phyloP scores from a whole-genome alignment of 1,140 invertebrate genomes.

The Drosophila pseudoananassae region DNA sequence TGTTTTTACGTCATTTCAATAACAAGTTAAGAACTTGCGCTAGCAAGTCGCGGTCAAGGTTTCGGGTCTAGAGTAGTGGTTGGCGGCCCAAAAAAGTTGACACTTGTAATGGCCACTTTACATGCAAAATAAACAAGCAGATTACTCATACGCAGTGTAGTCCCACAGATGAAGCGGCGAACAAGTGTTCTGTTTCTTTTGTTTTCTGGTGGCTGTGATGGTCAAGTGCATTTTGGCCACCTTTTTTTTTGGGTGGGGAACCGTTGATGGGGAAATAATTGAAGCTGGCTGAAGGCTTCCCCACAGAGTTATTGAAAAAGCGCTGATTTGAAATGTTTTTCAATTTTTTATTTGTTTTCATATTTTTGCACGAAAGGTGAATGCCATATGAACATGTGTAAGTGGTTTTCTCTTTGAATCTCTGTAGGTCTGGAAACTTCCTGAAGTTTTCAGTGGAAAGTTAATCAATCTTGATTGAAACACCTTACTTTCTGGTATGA shows the following conservation, averaged over 20 bases:
- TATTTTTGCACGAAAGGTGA: constrained; percentile 50
- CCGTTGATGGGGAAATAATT: constrained; percentile 67
- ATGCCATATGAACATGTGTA: constrained; percentile 56
- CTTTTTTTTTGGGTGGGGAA: constrained; percentile 18
- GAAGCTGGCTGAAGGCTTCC: constrained; percentile 46
- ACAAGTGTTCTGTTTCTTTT: constrained; percentile 5
- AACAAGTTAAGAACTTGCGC: constrained; percentile 50
- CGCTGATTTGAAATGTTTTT: constrained; percentile 51
- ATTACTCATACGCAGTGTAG: constrained; percentile 69
- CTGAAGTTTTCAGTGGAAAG: constrained; percentile 26
- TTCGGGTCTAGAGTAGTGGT: constrained; percentile 1
- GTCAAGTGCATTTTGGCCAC: constrained; percentile 35
- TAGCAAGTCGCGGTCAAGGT: constrained; percentile 46
- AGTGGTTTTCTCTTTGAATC: constrained; percentile 1
- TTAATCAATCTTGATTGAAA: no score
- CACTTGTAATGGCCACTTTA: constrained; percentile 69
- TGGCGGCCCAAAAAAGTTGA: constrained; percentile 23
- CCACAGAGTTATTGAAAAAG: constrained; percentile 55
- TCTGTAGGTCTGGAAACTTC: constrained; percentile 39
- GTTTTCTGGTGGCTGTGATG: constrained; percentile 11
- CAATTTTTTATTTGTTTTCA: neutral
- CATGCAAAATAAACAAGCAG: constrained; percentile 39
- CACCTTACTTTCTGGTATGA: no score
- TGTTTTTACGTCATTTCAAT: constrained; percentile 40
- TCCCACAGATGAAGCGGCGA: constrained; percentile 21